These are phyloP conservation scores for Megaustenia siamemsis DNA, from an alignment of 2,888 invertebrate genomes.

Conservation along the genomic window DNA sequence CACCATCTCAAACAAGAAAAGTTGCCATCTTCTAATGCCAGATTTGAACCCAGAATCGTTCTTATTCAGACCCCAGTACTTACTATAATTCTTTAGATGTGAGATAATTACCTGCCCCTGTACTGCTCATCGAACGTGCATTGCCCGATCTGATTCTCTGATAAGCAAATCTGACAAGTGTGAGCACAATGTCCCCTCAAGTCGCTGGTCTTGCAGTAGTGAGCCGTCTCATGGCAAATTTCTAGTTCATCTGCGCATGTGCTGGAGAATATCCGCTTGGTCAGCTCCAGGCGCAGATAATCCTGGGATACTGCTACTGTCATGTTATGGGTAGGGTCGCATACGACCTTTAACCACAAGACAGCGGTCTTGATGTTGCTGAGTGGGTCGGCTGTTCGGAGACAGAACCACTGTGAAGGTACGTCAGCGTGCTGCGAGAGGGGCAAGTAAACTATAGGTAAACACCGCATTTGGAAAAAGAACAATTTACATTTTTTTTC, in stretches of 20 bases:
- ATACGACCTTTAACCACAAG: conserved; percentile 69
- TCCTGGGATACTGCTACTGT: conserved; percentile 48
- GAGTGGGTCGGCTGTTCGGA: conserved; percentile 64
- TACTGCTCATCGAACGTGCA: conserved; percentile 68
- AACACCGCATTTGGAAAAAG: neutral
- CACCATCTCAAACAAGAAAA: no score
- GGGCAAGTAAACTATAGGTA: neutral
- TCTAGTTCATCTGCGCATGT: conserved; percentile 69
- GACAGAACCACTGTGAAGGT: conserved; percentile 60
- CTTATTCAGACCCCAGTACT: no score
- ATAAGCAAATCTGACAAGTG: conserved; percentile 55
- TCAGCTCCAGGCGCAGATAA: conserved; percentile 56
- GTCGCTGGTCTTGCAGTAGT: conserved; percentile 61
- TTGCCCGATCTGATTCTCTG: conserved; percentile 61
- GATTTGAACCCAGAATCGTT: no score
- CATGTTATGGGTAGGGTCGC: conserved; percentile 61
- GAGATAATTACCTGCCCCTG: conserved; percentile 55
- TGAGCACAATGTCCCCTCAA: conserved; percentile 54
- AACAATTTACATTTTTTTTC: neutral
- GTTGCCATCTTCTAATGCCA: no score
- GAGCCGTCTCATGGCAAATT: conserved; percentile 61
- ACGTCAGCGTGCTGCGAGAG: conserved; percentile 5
- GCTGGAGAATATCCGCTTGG: conserved; percentile 57
- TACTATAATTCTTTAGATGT: no score
- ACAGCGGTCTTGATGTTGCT: conserved; percentile 63